Conservation (phyloP, 1,140 invertebrate species). For the Aphelenchoides avenae region DNA sequence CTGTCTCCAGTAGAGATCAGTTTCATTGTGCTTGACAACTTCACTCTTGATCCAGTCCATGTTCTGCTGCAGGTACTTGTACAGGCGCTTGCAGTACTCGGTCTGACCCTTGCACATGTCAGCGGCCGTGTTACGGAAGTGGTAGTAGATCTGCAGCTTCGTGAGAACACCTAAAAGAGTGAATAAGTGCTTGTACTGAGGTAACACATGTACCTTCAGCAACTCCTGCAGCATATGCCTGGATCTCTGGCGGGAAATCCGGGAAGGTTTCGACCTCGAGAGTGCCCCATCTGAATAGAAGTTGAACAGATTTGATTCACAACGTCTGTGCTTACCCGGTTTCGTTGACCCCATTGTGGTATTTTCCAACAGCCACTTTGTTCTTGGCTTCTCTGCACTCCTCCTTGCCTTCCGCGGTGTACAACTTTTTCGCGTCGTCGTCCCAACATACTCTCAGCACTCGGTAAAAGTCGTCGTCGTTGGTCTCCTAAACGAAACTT, state of each 20-base stretch:
- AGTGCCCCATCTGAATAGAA: constrained; percentile 51
- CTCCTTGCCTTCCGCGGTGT: no score
- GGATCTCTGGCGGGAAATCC: constrained; percentile 42
- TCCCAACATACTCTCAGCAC: no score
- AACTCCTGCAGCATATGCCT: constrained; percentile 57
- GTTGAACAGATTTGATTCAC: background rate
- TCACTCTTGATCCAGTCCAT: constrained; percentile 50
- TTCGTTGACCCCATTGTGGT: constrained; percentile 50
- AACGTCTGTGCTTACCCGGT: constrained; percentile 36
- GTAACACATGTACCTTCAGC: constrained; percentile 41
- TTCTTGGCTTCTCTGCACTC: no score
- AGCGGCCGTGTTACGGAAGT: constrained; percentile 51
- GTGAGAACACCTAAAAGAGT: constrained; percentile 38
- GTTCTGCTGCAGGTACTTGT: constrained; percentile 38
- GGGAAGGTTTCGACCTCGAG: constrained; percentile 56
- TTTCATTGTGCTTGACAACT: constrained; percentile 26
- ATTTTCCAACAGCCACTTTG: constrained; percentile 48
- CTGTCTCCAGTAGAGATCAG: constrained; percentile 52
- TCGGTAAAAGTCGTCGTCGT: no score
- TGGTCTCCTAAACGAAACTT: no score
- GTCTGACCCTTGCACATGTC: constrained; percentile 35
- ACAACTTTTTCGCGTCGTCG: no score
- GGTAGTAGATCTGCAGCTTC: constrained; percentile 53
- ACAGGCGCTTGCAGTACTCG: constrained; percentile 44
- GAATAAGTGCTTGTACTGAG: background rate